These are phyloP conservation scores for Drosophila buzzatii DNA, from an alignment of 2,888 invertebrate genomes.

Conservation along the genomic window DNA sequence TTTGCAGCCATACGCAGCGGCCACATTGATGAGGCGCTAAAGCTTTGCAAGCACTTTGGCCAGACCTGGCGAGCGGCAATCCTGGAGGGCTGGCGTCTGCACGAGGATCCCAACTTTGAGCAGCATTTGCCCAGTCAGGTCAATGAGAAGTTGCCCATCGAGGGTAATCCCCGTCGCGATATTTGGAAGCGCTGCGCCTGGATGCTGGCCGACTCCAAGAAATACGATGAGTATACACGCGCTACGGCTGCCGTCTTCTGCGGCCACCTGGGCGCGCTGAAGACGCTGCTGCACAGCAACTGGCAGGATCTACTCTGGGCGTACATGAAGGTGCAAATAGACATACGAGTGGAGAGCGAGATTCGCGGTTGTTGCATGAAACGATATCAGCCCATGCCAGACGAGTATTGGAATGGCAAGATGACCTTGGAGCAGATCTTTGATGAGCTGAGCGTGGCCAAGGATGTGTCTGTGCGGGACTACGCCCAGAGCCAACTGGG, in stretches of 20 bases:
- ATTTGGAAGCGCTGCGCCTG: conserved; percentile 92
- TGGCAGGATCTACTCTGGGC: conserved; percentile 98
- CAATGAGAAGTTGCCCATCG: conserved; percentile 86
- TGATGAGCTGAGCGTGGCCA: conserved; percentile 88
- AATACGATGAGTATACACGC: conserved; percentile 87
- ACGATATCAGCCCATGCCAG: conserved; percentile 87
- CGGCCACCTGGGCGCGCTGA: conserved; percentile 92
- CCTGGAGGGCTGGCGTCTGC: conserved; percentile 95
- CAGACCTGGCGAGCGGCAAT: conserved; percentile 97
- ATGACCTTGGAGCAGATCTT: conserved; percentile 90
- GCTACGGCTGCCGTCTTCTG: conserved; percentile 92
- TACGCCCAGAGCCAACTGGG: conserved; percentile 89
- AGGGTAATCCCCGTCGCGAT: conserved; percentile 93
- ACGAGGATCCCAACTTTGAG: conserved; percentile 93
- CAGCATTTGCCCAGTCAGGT: conserved; percentile 78
- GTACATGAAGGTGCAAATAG: conserved; percentile 92
- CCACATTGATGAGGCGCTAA: conserved; percentile 93
- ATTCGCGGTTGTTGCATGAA: conserved; percentile 88
- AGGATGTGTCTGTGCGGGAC: conserved; percentile 86
- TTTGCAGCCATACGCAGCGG: conserved; percentile 94
- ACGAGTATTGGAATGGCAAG: conserved; percentile 90
- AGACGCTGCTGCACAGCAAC: conserved; percentile 90
- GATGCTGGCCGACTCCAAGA: conserved; percentile 87
- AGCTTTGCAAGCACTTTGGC: conserved; percentile 93
- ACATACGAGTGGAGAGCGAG: conserved; percentile 93